A percentile compares a stretch with the other conserved stretches of the same genome.
phyloP scores from a whole-genome alignment of 2,888 invertebrate genomes.

The Leptura quadrifasciata region DNA sequence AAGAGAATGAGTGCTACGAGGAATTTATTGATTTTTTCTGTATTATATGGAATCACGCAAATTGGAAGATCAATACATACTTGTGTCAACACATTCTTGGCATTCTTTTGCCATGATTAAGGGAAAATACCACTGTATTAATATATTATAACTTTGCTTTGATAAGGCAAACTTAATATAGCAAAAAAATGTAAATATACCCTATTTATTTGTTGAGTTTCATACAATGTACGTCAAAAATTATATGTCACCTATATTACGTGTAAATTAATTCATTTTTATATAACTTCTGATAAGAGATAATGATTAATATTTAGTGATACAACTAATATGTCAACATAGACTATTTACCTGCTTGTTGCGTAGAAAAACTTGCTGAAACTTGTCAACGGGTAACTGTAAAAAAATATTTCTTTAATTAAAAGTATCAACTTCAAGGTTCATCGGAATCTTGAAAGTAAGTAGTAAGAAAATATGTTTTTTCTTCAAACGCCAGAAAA shows the following conservation, averaged over 20 bases:
- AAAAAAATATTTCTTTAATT: too few species aligned
- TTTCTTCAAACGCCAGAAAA: too few species aligned
- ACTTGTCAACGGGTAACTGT: too few species aligned
- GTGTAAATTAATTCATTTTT: background rate
- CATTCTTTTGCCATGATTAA: slow-evolving; percentile 51
- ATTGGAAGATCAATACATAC: slow-evolving; percentile 61
- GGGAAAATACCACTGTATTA: slow-evolving; percentile 33
- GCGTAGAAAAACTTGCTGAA: too few species aligned
- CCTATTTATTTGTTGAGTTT: background rate
- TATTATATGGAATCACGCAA: slow-evolving; percentile 61
- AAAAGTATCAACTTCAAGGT: too few species aligned
- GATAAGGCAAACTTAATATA: background rate
- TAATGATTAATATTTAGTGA: background rate
- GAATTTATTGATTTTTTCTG: slow-evolving; percentile 64
- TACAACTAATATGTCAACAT: too few species aligned
- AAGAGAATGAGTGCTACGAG: slow-evolving; percentile 56
- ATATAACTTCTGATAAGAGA: background rate
- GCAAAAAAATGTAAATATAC: background rate
- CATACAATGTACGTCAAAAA: background rate
- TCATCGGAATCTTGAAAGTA: too few species aligned
- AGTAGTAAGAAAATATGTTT: too few species aligned
- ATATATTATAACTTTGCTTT: background rate
- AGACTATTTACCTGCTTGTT: too few species aligned
- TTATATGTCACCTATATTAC: background rate
- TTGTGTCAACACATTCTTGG: slow-evolving; percentile 52